Evolutionary conservation across 2,113 vertebrate genomes (phyloP).

Genomic region (Chaetorhynchus papuensis): DNA sequence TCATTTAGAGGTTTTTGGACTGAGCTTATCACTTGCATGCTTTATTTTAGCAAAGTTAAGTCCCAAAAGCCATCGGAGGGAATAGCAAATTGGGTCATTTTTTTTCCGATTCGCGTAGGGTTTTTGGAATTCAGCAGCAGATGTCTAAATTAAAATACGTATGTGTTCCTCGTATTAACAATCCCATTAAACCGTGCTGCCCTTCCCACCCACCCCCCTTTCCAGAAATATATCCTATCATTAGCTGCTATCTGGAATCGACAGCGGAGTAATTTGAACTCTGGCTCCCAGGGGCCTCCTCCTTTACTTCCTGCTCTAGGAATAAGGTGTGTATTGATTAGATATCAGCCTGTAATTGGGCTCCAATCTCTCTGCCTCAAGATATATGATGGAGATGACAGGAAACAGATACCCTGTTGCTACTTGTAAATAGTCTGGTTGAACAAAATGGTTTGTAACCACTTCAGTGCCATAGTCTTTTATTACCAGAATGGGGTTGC

Average conservation of each 20-base stretch:
- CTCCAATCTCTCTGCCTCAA: slow-evolving; percentile 85
- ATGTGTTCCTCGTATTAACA: slow-evolving; percentile 62
- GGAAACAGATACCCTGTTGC: slow-evolving; percentile 89
- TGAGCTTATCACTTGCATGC: background rate
- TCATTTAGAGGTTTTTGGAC: background rate
- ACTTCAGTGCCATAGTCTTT: slow-evolving; percentile 71
- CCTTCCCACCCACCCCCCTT: slow-evolving; percentile 41
- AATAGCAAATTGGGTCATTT: background rate
- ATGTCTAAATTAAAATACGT: slow-evolving; percentile 58
- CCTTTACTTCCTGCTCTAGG: slow-evolving; percentile 92
- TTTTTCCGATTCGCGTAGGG: background rate
- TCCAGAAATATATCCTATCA: slow-evolving; percentile 81
- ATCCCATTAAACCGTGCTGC: slow-evolving; percentile 43
- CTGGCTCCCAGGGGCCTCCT: slow-evolving; percentile 88
- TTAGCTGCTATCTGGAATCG: slow-evolving; percentile 90
- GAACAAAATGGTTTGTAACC: slow-evolving; percentile 84
- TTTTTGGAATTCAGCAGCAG: slow-evolving; percentile 27
- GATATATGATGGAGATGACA: slow-evolving; percentile 92
- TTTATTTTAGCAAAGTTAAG: background rate
- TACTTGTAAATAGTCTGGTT: slow-evolving; percentile 87
- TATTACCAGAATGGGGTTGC: background rate
- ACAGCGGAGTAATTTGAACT: slow-evolving; percentile 93
- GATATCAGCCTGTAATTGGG: slow-evolving; percentile 93
- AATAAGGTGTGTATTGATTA: slow-evolving; percentile 96
- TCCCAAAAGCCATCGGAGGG: background rate